Evolutionary conservation across 1,140 invertebrate species (phyloP), one percentile per base, ranked within the genome.

Genomic region (Ylistrum balloti): DNA sequence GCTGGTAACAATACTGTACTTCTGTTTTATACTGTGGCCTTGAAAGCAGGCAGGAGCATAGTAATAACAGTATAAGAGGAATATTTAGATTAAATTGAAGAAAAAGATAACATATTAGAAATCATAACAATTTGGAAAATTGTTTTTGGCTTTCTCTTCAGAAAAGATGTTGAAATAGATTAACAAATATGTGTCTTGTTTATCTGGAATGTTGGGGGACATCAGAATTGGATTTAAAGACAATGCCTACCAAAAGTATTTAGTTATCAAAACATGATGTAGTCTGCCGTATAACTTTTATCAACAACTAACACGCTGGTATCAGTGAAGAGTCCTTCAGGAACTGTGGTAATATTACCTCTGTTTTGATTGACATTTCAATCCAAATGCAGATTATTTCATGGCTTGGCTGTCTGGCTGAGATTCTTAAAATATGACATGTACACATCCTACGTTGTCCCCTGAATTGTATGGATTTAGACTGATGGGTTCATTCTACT

Each of bases 361-460:
- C n/a, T n/a, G 22, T n/a, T n/a, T 74, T 74, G 56, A 74, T 74
- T 74, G 56, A 74, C 56, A 74, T 74, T 74, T 74, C 56, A 74
- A 74, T 74, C 56, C 56, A 74, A 74, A 74, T 74, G 56, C 56
- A 74, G 56, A 74, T 74, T 74, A 74, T 74, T 74, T 74, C 56
- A 74, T 74, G 56, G 56, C 56, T 74, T 74, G 56, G 22, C 56
- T 74, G 56, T 74, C 56, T 74, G 56, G 56, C 56, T 74, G 56
- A 74, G 56, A 28, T 28, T 74, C 56, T 74, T 74, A 74, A 74
- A 74, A 74, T 74, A 74, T 74, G 56, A 74, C 56, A 74, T 74
- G 56, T 74, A 74, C 20, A 17, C 22, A 74, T 74, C 56, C 56
- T 74, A 28, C 5, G 56, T 74, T 74, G 56, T 74, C 56, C n/a